Percentiles rank a stretch among this genome's conserved stretches.
These are phyloP conservation scores for Artemia franciscana DNA, from an alignment of 1,140 invertebrate species.

Conservation along the genomic window DNA sequence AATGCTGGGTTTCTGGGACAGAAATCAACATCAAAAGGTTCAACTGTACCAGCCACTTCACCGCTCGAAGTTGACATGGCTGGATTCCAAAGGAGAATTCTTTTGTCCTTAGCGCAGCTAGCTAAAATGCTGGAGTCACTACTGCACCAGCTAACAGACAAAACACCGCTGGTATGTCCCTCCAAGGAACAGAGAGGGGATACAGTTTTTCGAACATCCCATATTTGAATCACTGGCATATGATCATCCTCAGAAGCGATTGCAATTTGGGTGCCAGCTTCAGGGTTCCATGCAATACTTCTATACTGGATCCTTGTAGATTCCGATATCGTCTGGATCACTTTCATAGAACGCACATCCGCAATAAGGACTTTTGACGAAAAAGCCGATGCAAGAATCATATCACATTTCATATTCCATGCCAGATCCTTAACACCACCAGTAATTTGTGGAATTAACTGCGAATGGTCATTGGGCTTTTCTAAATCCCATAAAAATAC, in stretches of 20 bases:
- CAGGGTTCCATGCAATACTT: conserved; percentile 72
- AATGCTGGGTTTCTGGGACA: conserved; percentile 63
- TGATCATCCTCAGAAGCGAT: conserved; percentile 83
- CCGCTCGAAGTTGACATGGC: no score
- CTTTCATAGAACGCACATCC: conserved; percentile 85
- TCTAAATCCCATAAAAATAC: conserved; percentile 92
- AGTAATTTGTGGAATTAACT: conserved; percentile 39
- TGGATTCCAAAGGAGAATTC: conserved; percentile 77
- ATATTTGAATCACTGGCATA: conserved; percentile 69
- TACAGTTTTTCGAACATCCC: conserved; percentile 74
- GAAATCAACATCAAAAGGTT: conserved; percentile 82
- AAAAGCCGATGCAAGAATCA: conserved; percentile 81
- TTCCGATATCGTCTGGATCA: conserved; percentile 73
- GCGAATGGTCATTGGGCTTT: no score
- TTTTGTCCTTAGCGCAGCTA: conserved; percentile 78
- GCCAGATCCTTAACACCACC: conserved; percentile 73
- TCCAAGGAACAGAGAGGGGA: conserved; percentile 60
- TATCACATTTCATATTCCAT: conserved; percentile 82
- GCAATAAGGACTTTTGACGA: conserved; percentile 73
- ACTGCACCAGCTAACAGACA: conserved; percentile 66
- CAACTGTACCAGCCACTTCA: no score
- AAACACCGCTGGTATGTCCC: conserved; percentile 55
- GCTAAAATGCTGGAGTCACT: conserved; percentile 67
- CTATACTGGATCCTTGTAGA: conserved; percentile 57
- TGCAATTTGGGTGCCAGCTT: conserved; percentile 77